Evolutionary conservation across 2,113 vertebrate species (phyloP).

Genomic region (Oncorhynchus clarkii): DNA sequence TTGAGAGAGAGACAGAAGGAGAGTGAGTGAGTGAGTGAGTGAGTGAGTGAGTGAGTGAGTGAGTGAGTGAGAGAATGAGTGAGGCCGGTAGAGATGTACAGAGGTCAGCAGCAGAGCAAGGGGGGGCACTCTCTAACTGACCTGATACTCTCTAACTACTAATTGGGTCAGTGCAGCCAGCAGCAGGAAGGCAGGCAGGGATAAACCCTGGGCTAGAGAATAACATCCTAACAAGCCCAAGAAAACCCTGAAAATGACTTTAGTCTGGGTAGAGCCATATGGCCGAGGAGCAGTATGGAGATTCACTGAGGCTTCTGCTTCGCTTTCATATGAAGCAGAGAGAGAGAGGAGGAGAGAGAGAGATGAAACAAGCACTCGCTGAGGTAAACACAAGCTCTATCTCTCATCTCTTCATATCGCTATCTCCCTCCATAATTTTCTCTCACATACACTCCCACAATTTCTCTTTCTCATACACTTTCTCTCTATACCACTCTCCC

Average conservation of each 20-base stretch:
- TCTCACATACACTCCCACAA: background rate
- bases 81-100: slow-evolving; percentile 50
- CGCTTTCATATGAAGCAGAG: slow-evolving; percentile 49
- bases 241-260: slow-evolving; percentile 64
- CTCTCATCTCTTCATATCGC: slow-evolving; percentile 23
- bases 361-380: slow-evolving; percentile 59
- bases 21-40: no score
- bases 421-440: slow-evolving; percentile 53
- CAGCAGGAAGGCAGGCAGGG: slow-evolving; percentile 42
- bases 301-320: slow-evolving; percentile 47
- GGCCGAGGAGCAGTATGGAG: slow-evolving; percentile 61
- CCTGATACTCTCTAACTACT: slow-evolving; percentile 64
- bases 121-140: slow-evolving; percentile 75
- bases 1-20: no score
- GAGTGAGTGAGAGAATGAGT: background rate
- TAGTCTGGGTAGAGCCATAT: slow-evolving; percentile 72
- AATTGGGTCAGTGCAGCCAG: slow-evolving; percentile 70
- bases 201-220: slow-evolving; percentile 59
- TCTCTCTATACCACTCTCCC: slow-evolving; percentile 50
- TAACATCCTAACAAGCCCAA: slow-evolving; percentile 61
- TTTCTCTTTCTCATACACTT: slow-evolving; percentile 54
- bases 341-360: slow-evolving; percentile 57
- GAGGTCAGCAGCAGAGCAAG: slow-evolving; percentile 67
- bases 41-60: no score
- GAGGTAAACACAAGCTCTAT: slow-evolving; percentile 57